Percentiles rank a stretch among this genome's conserved stretches.
phyloP scores from a whole-genome alignment of 2,797 vertebrate genomes.

The Muscicapa comitata region DNA sequence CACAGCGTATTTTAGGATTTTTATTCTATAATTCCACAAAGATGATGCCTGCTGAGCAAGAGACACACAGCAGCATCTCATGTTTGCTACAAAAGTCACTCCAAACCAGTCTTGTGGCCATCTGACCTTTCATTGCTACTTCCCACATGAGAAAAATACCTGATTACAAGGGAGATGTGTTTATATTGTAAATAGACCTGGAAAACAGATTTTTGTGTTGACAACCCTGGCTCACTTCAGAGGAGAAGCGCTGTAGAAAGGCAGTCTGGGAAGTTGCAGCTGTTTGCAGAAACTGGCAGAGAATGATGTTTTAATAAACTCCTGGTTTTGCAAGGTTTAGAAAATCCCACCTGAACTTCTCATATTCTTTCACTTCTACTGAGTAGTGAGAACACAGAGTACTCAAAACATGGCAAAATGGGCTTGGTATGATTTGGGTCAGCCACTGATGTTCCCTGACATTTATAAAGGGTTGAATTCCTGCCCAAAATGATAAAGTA shows the following conservation, averaged over 20 bases:
- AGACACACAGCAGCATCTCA: neutral
- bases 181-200: neutral
- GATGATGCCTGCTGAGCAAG: neutral
- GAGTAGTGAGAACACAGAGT: neutral
- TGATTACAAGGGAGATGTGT: rapidly evolving
- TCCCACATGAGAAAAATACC: neutral
- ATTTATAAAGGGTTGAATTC: neutral
- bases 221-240: neutral
- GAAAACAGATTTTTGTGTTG: neutral
- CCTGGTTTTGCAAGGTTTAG: neutral
- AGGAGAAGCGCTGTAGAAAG: neutral
- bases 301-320: neutral
- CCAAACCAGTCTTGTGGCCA: neutral
- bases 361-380: neutral
- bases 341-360: neutral
- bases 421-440: neutral
- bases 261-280: neutral
- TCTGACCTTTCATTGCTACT: neutral
- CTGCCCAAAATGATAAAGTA: neutral
- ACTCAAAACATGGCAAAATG: neutral
- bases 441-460: neutral
- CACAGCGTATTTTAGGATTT: rapidly evolving
- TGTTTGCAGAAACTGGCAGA: neutral
- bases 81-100: neutral
- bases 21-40: neutral